Conservation (phyloP, 2,888 invertebrate species). For the Nomada ruficornis region DNA sequence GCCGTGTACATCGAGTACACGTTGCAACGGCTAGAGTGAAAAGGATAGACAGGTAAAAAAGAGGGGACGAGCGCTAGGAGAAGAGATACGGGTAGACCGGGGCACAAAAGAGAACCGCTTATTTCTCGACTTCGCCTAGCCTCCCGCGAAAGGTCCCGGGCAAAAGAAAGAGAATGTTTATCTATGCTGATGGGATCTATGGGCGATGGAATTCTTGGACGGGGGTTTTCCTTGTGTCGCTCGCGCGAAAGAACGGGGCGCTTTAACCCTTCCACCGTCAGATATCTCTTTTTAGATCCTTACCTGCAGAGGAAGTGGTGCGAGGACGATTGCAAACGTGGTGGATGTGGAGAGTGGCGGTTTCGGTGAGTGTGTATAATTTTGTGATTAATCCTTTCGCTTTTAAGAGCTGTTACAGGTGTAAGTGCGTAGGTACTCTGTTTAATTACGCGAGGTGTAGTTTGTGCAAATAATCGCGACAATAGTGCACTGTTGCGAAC, state of each 20-base stretch:
- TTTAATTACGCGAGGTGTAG: too few species aligned
- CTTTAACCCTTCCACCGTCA: neutral
- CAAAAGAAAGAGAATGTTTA: conserved; percentile 68
- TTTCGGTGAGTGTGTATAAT: too few species aligned
- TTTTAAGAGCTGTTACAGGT: too few species aligned
- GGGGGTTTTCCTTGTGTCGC: conserved; percentile 41
- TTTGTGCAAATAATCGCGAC: too few species aligned
- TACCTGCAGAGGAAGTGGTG: too few species aligned
- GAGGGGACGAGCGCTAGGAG: conserved; percentile 27
- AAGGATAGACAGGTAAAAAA: neutral
- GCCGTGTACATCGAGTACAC: conserved; percentile 11
- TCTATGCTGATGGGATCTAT: conserved; percentile 70
- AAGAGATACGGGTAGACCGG: conserved; percentile 42
- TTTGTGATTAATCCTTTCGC: too few species aligned
- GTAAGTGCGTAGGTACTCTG: too few species aligned
- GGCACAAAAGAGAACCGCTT: conserved; percentile 65
- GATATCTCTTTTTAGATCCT: neutral
- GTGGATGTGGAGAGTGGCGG: too few species aligned
- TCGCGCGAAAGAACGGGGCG: neutral
- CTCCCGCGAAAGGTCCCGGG: conserved; percentile 61
- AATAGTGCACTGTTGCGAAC: too few species aligned
- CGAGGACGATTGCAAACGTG: too few species aligned
- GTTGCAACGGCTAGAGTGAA: neutral
- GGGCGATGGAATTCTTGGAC: conserved; percentile 55
- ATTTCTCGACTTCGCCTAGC: conserved; percentile 59